Evolutionary conservation across 1,140 invertebrate genomes (phyloP).

Genomic region (Dolichoris vasculosae): DNA sequence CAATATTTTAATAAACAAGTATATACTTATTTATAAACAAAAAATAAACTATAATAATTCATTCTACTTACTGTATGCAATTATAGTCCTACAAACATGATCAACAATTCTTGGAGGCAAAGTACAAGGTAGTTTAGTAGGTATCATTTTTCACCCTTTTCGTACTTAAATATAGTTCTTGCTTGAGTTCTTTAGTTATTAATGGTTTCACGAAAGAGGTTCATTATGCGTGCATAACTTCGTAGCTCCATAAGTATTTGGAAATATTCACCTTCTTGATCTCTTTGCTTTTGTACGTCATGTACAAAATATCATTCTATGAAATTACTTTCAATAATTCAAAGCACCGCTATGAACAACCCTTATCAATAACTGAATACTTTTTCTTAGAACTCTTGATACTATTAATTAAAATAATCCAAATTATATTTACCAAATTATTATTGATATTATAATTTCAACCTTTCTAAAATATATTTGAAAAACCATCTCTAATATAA

Average conservation of each 20-base stretch:
- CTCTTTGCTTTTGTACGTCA: constrained; percentile 57
- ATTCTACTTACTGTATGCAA: too few species aligned
- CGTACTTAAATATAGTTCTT: constrained; percentile 53
- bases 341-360: constrained; percentile 56
- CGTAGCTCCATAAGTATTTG: constrained; percentile 55
- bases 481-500: neutral
- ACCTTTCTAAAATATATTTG: neutral
- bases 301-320: constrained; percentile 13
- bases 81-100: neutral
- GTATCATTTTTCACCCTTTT: constrained; percentile 43
- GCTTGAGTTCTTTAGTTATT: constrained; percentile 55
- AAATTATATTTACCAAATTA: neutral
- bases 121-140: neutral
- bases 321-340: neutral
- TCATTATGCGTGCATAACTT: constrained; percentile 70
- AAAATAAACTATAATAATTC: too few species aligned
- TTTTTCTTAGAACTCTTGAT: too few species aligned
- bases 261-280: constrained; percentile 56
- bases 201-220: constrained; percentile 63
- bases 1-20: too few species aligned
- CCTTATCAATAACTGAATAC: neutral
- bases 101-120: neutral
- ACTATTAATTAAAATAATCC: too few species aligned
- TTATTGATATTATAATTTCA: neutral
- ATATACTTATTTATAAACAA: too few species aligned